These are phyloP conservation scores for Philotrypesis tridentata DNA, from an alignment of 1,140 invertebrate genomes.

Conservation along the genomic window DNA sequence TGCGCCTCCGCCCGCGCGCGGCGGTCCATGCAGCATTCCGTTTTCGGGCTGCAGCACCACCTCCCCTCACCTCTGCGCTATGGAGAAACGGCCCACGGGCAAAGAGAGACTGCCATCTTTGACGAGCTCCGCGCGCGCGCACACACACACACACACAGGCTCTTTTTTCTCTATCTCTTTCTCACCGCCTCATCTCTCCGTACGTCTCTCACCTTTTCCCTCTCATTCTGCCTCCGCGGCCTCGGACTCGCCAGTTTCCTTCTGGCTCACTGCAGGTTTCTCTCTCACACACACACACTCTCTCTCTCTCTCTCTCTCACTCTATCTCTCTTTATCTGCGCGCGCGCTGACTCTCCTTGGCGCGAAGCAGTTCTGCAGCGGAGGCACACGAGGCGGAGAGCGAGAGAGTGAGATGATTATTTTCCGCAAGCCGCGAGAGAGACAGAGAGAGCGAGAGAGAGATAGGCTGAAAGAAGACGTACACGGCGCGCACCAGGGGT, in stretches of 20 bases:
- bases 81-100: neutral
- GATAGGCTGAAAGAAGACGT: too few species aligned
- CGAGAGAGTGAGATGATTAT: neutral
- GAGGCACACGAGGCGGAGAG: neutral
- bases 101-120: conserved; percentile 18
- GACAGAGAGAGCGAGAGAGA: too few species aligned
- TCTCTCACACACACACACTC: too few species aligned
- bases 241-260: conserved; percentile 2
- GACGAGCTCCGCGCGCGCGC: neutral
- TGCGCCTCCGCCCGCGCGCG: conserved; percentile 23
- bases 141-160: neutral
- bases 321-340: neutral
- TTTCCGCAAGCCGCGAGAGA: too few species aligned
- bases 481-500: too few species aligned
- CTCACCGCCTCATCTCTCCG: neutral
- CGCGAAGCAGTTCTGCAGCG: neutral
- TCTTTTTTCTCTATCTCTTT: neutral
- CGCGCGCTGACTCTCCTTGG: neutral
- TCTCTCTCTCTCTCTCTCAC: too few species aligned
- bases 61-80: neutral
- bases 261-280: neutral
- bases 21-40: conserved; percentile 13
- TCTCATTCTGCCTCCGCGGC: conserved; percentile 25
- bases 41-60: conserved; percentile 1
- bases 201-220: conserved; percentile 38